Percentiles rank a stretch among this genome's conserved stretches.
These are phyloP conservation scores for Xenentodon cancila DNA, from an alignment of 2,797 vertebrate species.

Conservation along the genomic window DNA sequence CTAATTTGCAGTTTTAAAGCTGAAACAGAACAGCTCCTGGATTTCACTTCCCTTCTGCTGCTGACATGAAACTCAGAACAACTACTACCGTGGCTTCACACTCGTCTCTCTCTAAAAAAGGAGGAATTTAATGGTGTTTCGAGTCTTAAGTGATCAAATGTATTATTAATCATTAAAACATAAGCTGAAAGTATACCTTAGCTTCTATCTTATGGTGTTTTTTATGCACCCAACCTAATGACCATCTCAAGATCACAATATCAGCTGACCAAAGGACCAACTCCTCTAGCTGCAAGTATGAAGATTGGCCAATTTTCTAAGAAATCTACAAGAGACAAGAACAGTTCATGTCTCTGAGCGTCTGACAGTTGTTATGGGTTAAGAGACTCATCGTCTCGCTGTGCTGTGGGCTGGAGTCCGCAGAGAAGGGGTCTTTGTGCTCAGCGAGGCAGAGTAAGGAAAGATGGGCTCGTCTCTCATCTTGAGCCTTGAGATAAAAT, in stretches of 20 bases:
- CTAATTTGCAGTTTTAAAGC: slow-evolving; percentile 30
- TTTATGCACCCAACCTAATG: neutral
- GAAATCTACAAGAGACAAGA: slow-evolving; percentile 1
- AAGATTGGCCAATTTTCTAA: neutral
- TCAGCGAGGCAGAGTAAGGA: slow-evolving; percentile 41
- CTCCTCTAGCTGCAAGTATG: neutral
- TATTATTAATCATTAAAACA: slow-evolving; percentile 4
- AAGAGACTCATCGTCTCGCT: slow-evolving; percentile 14
- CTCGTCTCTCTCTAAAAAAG: slow-evolving; percentile 7
- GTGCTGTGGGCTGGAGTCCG: slow-evolving; percentile 9
- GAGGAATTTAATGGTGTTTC: slow-evolving; percentile 15
- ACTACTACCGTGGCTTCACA: slow-evolving; percentile 25
- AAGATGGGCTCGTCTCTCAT: slow-evolving; percentile 48
- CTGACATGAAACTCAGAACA: slow-evolving; percentile 54
- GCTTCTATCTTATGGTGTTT: neutral
- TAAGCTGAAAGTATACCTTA: slow-evolving; percentile 34
- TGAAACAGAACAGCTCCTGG: slow-evolving; percentile 19
- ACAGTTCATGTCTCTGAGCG: slow-evolving; percentile 32
- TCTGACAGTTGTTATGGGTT: slow-evolving; percentile 28
- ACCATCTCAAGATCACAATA: neutral
- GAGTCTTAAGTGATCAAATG: neutral
- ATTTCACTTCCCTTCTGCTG: slow-evolving; percentile 34
- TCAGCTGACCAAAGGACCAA: neutral
- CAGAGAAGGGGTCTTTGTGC: slow-evolving; percentile 37
- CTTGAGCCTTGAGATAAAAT: slow-evolving; percentile 49